Conservation (phyloP, 2,797 vertebrate genomes). For the Tapirus indicus region DNA sequence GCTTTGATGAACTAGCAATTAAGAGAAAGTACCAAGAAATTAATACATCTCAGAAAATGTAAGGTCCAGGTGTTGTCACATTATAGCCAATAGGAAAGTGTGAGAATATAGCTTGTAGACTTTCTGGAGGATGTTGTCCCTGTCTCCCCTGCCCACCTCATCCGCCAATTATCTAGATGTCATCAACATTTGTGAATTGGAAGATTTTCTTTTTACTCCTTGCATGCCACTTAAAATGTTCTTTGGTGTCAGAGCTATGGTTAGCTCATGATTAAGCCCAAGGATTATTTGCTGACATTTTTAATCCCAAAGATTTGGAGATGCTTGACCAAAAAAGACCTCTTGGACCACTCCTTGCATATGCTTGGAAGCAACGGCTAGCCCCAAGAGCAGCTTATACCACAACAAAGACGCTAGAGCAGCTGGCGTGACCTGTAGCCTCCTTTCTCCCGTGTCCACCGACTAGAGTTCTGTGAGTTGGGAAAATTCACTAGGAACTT, state of each 20-base stretch:
- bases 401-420: background rate
- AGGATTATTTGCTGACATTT: background rate
- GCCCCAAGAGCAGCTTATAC: background rate
- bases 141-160: background rate
- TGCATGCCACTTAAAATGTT: background rate
- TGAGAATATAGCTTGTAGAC: background rate
- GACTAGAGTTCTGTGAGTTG: background rate
- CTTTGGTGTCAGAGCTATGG: background rate
- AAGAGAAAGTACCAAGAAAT: slow-evolving; percentile 31
- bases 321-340: background rate
- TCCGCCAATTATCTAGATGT: background rate
- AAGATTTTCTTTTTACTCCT: slow-evolving; percentile 13
- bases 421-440: background rate
- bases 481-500: background rate
- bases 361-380: background rate
- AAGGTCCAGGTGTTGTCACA: background rate
- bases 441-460: background rate
- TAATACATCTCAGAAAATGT: background rate
- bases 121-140: background rate
- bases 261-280: background rate
- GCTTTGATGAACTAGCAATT: background rate
- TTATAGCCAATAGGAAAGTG: background rate
- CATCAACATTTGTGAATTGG: background rate
- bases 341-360: background rate
- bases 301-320: background rate